These are phyloP conservation scores for Cryptocephalus moraei DNA, from an alignment of 2,888 invertebrate genomes.

Conservation along the genomic window DNA sequence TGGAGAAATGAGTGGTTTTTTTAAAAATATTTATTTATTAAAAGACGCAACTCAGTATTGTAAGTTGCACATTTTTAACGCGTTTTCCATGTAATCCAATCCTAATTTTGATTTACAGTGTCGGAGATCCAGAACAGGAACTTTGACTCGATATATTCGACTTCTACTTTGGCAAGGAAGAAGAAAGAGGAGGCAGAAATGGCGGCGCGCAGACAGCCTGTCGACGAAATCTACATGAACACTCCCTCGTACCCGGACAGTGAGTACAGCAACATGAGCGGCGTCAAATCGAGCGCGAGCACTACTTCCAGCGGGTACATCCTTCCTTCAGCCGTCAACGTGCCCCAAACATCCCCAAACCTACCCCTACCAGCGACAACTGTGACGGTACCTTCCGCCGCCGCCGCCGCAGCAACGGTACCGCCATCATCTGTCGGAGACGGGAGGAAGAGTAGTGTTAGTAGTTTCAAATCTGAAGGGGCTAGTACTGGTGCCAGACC, in stretches of 20 bases:
- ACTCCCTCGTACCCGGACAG: conserved; percentile 44
- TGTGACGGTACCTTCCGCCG: conserved; percentile 63
- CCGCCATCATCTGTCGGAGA: conserved; percentile 41
- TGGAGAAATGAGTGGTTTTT: no score
- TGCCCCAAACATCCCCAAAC: conserved; percentile 36
- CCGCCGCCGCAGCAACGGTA: conserved; percentile 61
- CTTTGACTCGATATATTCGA: conserved; percentile 79
- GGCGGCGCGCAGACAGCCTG: conserved; percentile 16
- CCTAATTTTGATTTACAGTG: conserved; percentile 36
- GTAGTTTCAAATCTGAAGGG: conserved; percentile 24
- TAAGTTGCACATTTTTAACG: no score
- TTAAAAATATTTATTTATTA: no score
- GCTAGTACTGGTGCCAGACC: conserved; percentile 20
- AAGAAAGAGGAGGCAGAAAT: conserved; percentile 39
- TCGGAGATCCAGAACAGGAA: conserved; percentile 79
- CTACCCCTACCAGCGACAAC: conserved; percentile 36
- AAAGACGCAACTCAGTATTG: no score
- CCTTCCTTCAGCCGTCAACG: conserved; percentile 60
- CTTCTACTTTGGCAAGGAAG: conserved; percentile 57
- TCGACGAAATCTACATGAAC: conserved; percentile 49
- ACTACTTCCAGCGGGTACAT: conserved; percentile 65
- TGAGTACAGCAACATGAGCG: conserved; percentile 51
- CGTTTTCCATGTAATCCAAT: no score
- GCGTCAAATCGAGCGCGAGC: conserved; percentile 39
- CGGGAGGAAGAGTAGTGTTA: conserved; percentile 19